phyloP scores from a whole-genome alignment of 1,140 invertebrate species.

The Zaprionus taronus region DNA sequence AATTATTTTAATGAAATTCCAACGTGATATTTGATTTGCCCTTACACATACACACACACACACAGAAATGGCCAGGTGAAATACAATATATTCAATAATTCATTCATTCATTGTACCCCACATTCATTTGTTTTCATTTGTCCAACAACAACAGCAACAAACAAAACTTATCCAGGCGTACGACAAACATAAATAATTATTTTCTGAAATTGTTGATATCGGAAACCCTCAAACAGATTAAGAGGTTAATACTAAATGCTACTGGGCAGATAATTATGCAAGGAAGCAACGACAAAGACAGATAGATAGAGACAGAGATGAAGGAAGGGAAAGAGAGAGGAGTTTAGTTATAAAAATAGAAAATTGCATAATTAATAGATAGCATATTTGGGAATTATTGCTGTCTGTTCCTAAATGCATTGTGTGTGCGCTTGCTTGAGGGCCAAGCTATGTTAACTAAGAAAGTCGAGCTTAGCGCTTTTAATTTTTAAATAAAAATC shows the following conservation, averaged over 20 bases:
- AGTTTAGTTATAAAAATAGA: not conserved
- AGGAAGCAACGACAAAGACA: not conserved
- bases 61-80: constrained; percentile 26
- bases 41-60: constrained; percentile 3
- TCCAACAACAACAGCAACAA: constrained; percentile 1
- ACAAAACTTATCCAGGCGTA: constrained; percentile 6
- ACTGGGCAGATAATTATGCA: constrained; percentile 7
- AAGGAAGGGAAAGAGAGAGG: not conserved
- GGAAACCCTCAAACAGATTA: constrained; percentile 40
- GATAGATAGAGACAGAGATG: not conserved
- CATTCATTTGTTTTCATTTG: constrained; percentile 51
- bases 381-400: not conserved
- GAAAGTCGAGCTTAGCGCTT: not conserved
- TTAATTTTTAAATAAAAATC: not conserved
- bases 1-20: constrained; percentile 79
- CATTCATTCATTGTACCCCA: constrained; percentile 18
- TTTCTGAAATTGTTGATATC: constrained; percentile 11
- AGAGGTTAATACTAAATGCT: constrained; percentile 24
- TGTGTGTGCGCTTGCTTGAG: not conserved
- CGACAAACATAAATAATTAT: constrained; percentile 36
- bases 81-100: constrained; percentile 43
- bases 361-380: not conserved
- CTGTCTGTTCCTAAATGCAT: not conserved
- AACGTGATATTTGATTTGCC: constrained; percentile 45
- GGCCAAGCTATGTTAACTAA: not conserved